Conservation (phyloP, 2,113 vertebrate genomes). For the Heterotilapia buettikoferi region DNA sequence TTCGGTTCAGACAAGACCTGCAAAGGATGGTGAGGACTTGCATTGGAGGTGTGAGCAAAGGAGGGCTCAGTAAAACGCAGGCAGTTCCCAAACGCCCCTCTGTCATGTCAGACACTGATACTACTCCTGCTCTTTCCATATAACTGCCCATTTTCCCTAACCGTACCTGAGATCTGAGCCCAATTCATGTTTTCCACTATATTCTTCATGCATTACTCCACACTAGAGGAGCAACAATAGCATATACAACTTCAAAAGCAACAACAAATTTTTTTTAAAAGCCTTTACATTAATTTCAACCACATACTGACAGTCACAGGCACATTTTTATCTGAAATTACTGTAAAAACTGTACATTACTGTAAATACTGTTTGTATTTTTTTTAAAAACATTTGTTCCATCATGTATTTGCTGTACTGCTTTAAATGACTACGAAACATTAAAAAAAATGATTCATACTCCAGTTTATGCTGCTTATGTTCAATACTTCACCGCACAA, state of each 20-base stretch:
- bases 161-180: background rate
- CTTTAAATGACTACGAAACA: background rate
- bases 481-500: background rate
- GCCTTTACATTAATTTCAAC: background rate
- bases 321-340: background rate
- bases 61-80: constrained; percentile 45
- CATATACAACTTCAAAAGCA: background rate
- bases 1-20: constrained; percentile 80
- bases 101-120: constrained; percentile 73
- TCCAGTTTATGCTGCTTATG: background rate
- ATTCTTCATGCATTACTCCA: background rate
- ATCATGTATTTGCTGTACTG: background rate
- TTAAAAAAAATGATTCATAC: background rate
- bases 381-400: background rate
- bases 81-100: constrained; percentile 70
- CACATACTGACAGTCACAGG: background rate
- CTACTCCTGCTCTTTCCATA: constrained; percentile 69
- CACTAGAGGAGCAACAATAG: background rate
- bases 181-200: background rate
- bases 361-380: constrained; percentile 48
- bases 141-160: constrained; percentile 18
- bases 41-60: constrained; percentile 28
- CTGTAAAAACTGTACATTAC: constrained; percentile 44
- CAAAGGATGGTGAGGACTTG: constrained; percentile 58
- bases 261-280: accelerated